Conservation (phyloP, 2,113 vertebrate genomes). For the Marmota flaviventris region DNA sequence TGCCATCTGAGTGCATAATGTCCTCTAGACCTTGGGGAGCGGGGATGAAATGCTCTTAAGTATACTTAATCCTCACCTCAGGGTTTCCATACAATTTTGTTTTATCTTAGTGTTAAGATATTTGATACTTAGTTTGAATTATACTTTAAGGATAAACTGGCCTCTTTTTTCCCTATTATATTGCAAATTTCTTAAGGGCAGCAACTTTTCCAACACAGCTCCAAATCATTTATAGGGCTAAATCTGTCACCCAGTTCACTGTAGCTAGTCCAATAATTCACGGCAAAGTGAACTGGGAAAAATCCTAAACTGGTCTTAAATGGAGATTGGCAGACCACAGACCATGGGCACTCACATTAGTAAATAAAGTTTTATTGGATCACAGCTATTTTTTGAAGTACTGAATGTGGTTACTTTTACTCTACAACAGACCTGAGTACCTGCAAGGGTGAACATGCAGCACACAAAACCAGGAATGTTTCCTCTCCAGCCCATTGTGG, state of each 20-base stretch:
- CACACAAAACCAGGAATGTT: background rate
- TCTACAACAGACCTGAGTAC: background rate
- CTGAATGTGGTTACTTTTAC: background rate
- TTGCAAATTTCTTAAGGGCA: conserved; percentile 15
- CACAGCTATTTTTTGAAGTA: background rate
- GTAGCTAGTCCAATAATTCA: conserved; percentile 7
- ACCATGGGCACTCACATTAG: background rate
- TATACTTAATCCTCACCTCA: conserved; percentile 32
- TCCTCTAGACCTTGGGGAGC: background rate
- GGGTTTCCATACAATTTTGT: conserved; percentile 49
- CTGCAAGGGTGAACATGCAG: background rate
- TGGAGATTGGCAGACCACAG: background rate
- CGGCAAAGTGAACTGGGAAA: conserved; percentile 62
- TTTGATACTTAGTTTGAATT: conserved; percentile 58
- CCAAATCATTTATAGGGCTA: conserved; percentile 19
- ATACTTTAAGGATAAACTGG: conserved; percentile 65
- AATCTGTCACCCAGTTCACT: background rate
- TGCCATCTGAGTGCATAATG: conserved; percentile 34
- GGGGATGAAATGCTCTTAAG: background rate
- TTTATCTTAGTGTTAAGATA: conserved; percentile 63
- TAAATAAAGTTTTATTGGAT: conserved; percentile 61
- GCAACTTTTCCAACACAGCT: background rate
- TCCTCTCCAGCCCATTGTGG: background rate
- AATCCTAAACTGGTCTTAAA: conserved; percentile 63
- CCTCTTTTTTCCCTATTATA: conserved; percentile 45